Evolutionary conservation across 2,888 invertebrate species (phyloP), one percentile per base, ranked within the genome.

Genomic region (Lochmaea capreae): DNA sequence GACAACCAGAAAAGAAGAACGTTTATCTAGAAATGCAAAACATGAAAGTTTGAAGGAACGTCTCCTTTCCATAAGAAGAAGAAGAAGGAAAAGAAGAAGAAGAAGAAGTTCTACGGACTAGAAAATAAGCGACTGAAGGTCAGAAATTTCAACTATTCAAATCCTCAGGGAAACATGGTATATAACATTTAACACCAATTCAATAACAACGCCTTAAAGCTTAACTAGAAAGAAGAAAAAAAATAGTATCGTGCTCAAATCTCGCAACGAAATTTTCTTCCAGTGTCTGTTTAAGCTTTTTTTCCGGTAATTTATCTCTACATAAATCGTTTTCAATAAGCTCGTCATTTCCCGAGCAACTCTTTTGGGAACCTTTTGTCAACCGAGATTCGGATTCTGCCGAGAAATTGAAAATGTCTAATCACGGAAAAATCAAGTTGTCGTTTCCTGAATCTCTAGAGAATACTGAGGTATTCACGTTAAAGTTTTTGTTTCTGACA

Each of bases 401-500:
- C 8, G 26, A 11, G 9, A 58, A 58, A 58, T 58, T 58, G 58
- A 58, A 58, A 58, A 58, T 26, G 22, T 58, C 58, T 58, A 58
- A 14, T 58, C 16, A 57, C 57, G 46, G 14, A 46, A 49, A n/a
- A 49, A n/a, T 49, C 11, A 12, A 46, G 46, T 49, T 49, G 14
- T 49, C 49, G 49, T 49, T n/a, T n/a, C n/a, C n/a, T n/a, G n/a
- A 49, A 49, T 49, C 49, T 14, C 49, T 8, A n/a, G 49, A 49
- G 49, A 49, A 3, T n/a, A n/a, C n/a, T n/a, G n/a, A 49, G 6
- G n/a, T 14, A 49, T 49, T 14, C 49, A 6, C 49, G 49, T 49
- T 8, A 49, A n/a, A n/a, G 6, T 14, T n/a, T 49, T 12, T 49
- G 49, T 49, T 46, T 49, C 6, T n/a, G n/a, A n/a, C 14, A 49